A percentile compares a stretch with the other conserved stretches of the same genome.
These are phyloP conservation scores for Atopsyche davidsoni DNA, from an alignment of 1,140 invertebrate species.

Conservation along the genomic window DNA sequence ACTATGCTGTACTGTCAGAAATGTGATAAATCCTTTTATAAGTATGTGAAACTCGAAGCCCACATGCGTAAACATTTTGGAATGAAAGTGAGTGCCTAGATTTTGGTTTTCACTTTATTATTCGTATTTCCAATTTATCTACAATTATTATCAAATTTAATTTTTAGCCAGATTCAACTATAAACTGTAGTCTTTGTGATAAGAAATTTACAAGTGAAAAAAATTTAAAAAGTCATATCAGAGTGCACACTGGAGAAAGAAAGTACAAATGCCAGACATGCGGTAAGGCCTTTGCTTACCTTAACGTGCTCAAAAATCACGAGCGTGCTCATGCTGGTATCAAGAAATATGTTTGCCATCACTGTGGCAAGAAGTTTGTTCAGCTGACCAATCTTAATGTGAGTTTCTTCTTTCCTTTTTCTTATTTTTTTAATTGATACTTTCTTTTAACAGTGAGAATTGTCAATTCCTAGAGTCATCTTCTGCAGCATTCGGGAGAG, in stretches of 20 bases:
- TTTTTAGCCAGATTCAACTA: constrained; percentile 39
- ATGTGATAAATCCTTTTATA: constrained; percentile 30
- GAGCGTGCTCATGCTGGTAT: constrained; percentile 25
- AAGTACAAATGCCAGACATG: constrained; percentile 75
- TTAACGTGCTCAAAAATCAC: constrained; percentile 26
- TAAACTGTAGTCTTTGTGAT: constrained; percentile 43
- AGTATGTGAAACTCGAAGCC: constrained; percentile 29
- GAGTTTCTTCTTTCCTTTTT: neutral
- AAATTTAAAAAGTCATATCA: constrained; percentile 56
- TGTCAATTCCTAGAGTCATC: constrained; percentile 20
- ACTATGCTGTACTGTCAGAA: constrained; percentile 26
- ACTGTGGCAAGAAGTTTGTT: constrained; percentile 27
- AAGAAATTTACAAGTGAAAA: constrained; percentile 42
- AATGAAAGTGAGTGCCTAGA: constrained; percentile 26
- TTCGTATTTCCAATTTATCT: neutral
- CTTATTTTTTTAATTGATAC: neutral
- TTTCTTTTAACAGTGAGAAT: neutral
- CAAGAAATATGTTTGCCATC: constrained; percentile 22
- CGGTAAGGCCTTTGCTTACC: constrained; percentile 59
- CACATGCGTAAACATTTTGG: constrained; percentile 30
- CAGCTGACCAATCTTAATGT: constrained; percentile 29
- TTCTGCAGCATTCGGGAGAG: constrained; percentile 26
- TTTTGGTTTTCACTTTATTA: neutral
- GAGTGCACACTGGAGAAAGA: constrained; percentile 73
- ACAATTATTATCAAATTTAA: no score